Evolutionary conservation across 2,113 vertebrate species (phyloP), one percentile per base, ranked within the genome.

Genomic region (Sclerurus mexicanus): DNA sequence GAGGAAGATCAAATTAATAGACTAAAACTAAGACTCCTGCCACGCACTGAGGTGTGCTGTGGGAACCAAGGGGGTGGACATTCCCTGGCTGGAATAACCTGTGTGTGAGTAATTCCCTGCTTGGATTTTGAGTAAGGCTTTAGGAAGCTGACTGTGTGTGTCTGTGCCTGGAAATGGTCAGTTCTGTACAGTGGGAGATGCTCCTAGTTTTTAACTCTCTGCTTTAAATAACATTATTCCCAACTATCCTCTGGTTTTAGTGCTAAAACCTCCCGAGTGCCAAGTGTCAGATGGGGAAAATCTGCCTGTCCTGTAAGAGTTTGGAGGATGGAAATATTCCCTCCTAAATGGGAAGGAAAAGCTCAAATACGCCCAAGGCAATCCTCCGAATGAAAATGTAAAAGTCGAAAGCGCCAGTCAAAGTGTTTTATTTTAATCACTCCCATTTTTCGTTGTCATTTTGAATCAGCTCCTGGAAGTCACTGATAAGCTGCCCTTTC

Each of bases 61-160:
- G 90, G 95, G 92, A 97, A 96, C 90, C 72, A 97, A 49, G 95
- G 90, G 95, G 92, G 96, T 95, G 96, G 93, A 93, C 68, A 6
- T 78, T 94, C 72, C 80, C 85, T 84, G 79, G 60, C 75, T 88
- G 90, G 91, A 81, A 89, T 84, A 44, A 75, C 66, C 62, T 20
- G n/a, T 66, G 22, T 42, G 73, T 96, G 95, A 96, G 86, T 93
- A 94, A 96, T 92, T 95, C 87, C 49, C 72, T 96, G 25, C 69
- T 9, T 74, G 62, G 92, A 83, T 96, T 97, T 86, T 75, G 80
- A 92, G 79, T 39, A 92, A 93, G 68, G 46, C 52, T 7, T 74
- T 49, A 63, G 71, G 82, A 83, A 90, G 35, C 53, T 79, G 73
- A 7, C 8, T 47, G 76, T 42, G 62, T 80, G 31, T 76, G 35